Conservation (phyloP, 2,797 vertebrate genomes). For the Xenopus petersii region DNA sequence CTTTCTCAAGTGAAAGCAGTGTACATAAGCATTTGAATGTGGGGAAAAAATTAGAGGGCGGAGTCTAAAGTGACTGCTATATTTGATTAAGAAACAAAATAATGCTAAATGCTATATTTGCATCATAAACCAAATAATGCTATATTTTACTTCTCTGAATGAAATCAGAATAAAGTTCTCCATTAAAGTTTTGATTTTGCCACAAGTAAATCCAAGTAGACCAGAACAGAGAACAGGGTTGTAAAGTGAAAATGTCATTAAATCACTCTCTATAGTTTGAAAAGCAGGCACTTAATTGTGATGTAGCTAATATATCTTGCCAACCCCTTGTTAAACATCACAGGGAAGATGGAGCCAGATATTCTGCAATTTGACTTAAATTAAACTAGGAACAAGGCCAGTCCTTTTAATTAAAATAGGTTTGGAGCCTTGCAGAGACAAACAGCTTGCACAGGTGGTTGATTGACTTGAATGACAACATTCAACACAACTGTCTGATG, state of each 20-base stretch:
- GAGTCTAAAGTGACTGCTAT: too few relatives aligned
- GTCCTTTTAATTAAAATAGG: conserved; percentile 47
- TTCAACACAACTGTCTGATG: conserved; percentile 48
- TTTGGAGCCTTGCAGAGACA: conserved; percentile 43
- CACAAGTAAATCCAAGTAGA: too few relatives aligned
- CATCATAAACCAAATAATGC: too few relatives aligned
- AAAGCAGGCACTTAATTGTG: conserved; percentile 29
- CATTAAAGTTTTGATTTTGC: too few relatives aligned
- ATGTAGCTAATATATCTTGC: conserved; percentile 32
- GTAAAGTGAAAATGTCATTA: conserved; percentile 28
- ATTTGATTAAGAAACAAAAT: too few relatives aligned
- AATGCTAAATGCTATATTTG: too few relatives aligned
- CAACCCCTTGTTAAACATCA: conserved; percentile 34
- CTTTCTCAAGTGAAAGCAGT: too few relatives aligned
- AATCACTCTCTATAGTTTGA: conserved; percentile 35
- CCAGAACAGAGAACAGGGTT: background rate
- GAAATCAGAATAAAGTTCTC: too few relatives aligned
- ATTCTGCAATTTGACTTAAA: conserved; percentile 48
- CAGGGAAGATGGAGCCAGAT: conserved; percentile 37
- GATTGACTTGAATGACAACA: conserved; percentile 49
- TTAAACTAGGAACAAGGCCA: conserved; percentile 46
- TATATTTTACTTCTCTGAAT: too few relatives aligned
- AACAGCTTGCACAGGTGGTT: conserved; percentile 49
- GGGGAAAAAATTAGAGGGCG: too few relatives aligned
- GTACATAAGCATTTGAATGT: too few relatives aligned